Evolutionary conservation across 2,888 invertebrate species (phyloP).

Genomic region (Pseudococcus viburni): DNA sequence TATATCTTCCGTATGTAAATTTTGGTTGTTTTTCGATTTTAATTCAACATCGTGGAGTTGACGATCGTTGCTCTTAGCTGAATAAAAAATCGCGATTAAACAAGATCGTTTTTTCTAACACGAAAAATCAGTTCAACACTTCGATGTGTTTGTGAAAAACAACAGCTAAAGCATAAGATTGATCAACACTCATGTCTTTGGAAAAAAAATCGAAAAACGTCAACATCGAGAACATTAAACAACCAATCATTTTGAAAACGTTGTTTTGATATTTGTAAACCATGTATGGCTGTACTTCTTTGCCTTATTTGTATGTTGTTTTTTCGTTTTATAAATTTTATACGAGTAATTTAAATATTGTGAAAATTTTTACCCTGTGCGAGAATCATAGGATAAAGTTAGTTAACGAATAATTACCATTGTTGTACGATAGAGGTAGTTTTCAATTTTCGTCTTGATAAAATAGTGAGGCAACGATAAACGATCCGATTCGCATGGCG

Average conservation of each 20-base stretch:
- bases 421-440: slow-evolving; percentile 28
- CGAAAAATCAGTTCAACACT: not conserved
- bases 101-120: not conserved
- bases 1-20: slow-evolving; percentile 8
- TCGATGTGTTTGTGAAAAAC: slow-evolving; percentile 1
- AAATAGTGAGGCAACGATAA: not conserved
- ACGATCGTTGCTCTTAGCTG: not conserved
- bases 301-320: slow-evolving; percentile 24
- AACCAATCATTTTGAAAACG: not conserved
- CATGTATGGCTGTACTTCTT: not conserved
- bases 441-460: slow-evolving; percentile 21
- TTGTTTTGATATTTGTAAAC: slow-evolving; percentile 1
- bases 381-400: not conserved
- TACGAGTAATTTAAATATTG: slow-evolving; percentile 15
- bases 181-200: not conserved
- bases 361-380: slow-evolving; percentile 9
- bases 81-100: slow-evolving; percentile 24
- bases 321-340: not conserved
- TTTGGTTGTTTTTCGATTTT: slow-evolving; percentile 24
- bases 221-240: not conserved
- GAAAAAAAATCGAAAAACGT: slow-evolving; percentile 23
- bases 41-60: not conserved
- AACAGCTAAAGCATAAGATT: not conserved
- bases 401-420: slow-evolving; percentile 21
- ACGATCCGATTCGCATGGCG: not conserved